A percentile compares a stretch with the other conserved stretches of the same genome.
Evolutionary conservation across 2,113 vertebrate species (phyloP).

Genomic region (Recurvirostra avosetta): DNA sequence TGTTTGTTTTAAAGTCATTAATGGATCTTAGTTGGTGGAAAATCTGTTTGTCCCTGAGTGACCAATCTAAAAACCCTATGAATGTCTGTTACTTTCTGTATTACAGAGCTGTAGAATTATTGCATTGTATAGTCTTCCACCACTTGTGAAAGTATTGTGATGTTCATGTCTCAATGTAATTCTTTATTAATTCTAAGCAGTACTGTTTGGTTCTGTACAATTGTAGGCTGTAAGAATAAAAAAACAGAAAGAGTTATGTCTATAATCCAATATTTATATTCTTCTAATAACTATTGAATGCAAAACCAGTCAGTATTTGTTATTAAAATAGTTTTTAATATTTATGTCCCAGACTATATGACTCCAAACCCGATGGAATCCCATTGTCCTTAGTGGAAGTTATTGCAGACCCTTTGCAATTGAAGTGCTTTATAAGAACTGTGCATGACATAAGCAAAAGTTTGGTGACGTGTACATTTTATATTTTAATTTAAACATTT

Average conservation of each 20-base stretch:
- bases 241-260: neutral
- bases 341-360: neutral
- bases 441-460: neutral
- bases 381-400: neutral
- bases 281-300: neutral
- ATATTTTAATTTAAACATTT: constrained; percentile 6
- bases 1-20: neutral
- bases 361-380: neutral
- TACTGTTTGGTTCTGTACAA: neutral
- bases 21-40: neutral
- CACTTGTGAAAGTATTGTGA: neutral
- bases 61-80: neutral
- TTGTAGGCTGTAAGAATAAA: neutral
- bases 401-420: neutral
- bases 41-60: neutral
- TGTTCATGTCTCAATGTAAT: neutral
- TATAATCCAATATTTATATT: neutral
- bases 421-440: neutral
- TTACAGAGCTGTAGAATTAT: neutral
- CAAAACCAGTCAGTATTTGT: neutral
- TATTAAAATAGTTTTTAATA: neutral
- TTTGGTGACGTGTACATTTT: neutral
- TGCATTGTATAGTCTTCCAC: neutral
- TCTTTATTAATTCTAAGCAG: neutral
- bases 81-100: neutral